Evolutionary conservation across 2,797 vertebrate genomes (phyloP).

Genomic region (Rhinichthys osculus): DNA sequence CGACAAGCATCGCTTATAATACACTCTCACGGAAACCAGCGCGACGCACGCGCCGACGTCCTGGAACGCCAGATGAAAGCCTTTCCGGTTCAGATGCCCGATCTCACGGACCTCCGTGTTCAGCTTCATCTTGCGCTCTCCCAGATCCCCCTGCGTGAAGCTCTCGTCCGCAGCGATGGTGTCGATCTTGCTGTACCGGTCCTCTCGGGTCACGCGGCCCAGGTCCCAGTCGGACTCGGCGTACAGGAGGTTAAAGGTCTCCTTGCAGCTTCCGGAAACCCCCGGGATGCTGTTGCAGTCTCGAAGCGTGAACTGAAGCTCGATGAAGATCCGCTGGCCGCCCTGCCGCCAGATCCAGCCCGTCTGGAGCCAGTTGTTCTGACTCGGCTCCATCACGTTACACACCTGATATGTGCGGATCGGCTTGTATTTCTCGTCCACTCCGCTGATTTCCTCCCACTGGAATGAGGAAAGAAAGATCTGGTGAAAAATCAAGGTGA

Average conservation of each 20-base stretch:
- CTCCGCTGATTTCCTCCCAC: constrained; percentile 98
- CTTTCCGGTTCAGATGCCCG: constrained; percentile 88
- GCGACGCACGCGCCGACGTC: constrained; percentile 95
- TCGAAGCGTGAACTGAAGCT: constrained; percentile 94
- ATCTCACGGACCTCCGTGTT: constrained; percentile 96
- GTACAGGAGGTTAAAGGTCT: constrained; percentile 96
- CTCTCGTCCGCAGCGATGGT: constrained; percentile 96
- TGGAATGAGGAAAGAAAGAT: constrained; percentile 59
- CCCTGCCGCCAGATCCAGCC: constrained; percentile 88
- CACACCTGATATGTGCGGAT: constrained; percentile 97
- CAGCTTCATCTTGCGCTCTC: constrained; percentile 97
- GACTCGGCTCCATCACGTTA: constrained; percentile 94
- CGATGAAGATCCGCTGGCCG: constrained; percentile 94
- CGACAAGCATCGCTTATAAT: constrained; percentile 91
- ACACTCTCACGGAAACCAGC: constrained; percentile 91
- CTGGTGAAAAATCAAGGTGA: not conserved
- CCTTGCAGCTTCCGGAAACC: constrained; percentile 91
- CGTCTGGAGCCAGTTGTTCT: constrained; percentile 98
- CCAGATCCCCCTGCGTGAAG: constrained; percentile 95
- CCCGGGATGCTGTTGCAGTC: constrained; percentile 98
- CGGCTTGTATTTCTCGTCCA: constrained; percentile 92
- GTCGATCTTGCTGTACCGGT: constrained; percentile 91
- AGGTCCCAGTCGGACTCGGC: constrained; percentile 86
- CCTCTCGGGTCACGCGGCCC: constrained; percentile 77
- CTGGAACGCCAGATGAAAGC: constrained; percentile 96